A percentile compares a stretch with the other conserved stretches of the same genome.
Conservation (phyloP, 35 echinoderm and acorn worm genomes). For the Apostichopus parvimensis region DNA sequence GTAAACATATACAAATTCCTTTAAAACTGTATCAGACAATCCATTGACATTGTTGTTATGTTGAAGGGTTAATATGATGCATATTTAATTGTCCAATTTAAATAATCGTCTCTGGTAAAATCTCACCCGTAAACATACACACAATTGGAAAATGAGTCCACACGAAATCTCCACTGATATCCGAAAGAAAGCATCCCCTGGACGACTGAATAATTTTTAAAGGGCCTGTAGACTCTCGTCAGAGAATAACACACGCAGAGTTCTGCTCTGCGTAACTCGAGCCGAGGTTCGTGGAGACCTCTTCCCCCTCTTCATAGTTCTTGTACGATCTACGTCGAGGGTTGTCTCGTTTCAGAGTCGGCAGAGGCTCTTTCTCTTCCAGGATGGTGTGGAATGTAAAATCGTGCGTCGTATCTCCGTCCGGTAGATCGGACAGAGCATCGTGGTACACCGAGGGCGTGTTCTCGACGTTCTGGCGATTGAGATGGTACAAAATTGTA, state of each 20-base stretch:
- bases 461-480: not conserved
- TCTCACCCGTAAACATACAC: too few species aligned
- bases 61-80: too few species aligned
- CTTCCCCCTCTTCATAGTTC: conserved; percentile 25
- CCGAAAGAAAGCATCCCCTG: too few species aligned
- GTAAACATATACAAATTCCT: not conserved
- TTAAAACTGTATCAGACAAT: too few species aligned
- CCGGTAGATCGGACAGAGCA: conserved; percentile 21
- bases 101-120: too few species aligned
- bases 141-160: too few species aligned
- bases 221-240: not conserved
- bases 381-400: conserved; percentile 33
- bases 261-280: not conserved
- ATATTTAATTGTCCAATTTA: too few species aligned
- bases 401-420: not conserved
- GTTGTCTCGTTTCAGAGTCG: conserved; percentile 6
- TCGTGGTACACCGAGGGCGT: conserved; percentile 30
- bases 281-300: not conserved
- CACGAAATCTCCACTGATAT: too few species aligned
- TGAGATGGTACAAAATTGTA: not conserved
- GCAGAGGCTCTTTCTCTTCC: not conserved
- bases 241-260: not conserved
- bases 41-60: too few species aligned
- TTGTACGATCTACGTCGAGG: conserved; percentile 31
- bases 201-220: too few species aligned